These are phyloP conservation scores for Tortricodes alternella DNA, from an alignment of 2,888 invertebrate genomes.

Conservation along the genomic window DNA sequence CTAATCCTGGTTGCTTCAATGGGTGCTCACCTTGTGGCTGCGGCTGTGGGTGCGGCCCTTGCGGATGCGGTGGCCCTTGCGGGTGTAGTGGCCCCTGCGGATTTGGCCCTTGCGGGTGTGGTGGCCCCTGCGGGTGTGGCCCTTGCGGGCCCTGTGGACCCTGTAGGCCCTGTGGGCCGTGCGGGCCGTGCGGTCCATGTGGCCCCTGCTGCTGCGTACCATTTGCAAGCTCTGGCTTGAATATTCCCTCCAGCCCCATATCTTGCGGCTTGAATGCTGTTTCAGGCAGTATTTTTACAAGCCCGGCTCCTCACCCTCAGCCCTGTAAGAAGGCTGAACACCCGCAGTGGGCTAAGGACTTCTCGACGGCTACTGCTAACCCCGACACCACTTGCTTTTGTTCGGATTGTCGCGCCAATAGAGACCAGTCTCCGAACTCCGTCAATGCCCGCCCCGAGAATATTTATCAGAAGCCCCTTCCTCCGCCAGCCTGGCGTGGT, in stretches of 20 bases:
- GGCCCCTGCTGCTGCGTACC: constrained; percentile 31
- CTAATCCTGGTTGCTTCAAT: not conserved
- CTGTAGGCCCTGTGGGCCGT: constrained; percentile 18
- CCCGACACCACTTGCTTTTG: not conserved
- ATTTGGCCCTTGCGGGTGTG: not conserved
- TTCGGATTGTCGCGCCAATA: not conserved
- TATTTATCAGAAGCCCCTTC: not conserved
- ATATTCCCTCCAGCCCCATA: no score
- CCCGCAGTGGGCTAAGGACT: not conserved
- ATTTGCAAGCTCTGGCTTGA: not conserved
- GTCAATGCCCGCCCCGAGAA: no score
- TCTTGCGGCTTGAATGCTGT: no score
- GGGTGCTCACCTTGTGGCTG: not conserved
- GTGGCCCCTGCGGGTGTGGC: not conserved
- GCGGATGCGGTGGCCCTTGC: not conserved
- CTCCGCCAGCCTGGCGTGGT: not conserved
- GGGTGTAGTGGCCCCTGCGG: not conserved
- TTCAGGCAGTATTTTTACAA: no score
- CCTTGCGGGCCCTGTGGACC: not conserved
- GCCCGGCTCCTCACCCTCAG: no score
- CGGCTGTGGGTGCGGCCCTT: not conserved
- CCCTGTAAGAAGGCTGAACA: no score
- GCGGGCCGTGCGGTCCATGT: constrained; percentile 33
- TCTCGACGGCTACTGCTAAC: not conserved
- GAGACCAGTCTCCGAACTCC: not conserved